Evolutionary conservation across 2,888 invertebrate genomes (phyloP), one percentile per base, ranked within the genome.

Genomic region (Chymomyza caudatula): DNA sequence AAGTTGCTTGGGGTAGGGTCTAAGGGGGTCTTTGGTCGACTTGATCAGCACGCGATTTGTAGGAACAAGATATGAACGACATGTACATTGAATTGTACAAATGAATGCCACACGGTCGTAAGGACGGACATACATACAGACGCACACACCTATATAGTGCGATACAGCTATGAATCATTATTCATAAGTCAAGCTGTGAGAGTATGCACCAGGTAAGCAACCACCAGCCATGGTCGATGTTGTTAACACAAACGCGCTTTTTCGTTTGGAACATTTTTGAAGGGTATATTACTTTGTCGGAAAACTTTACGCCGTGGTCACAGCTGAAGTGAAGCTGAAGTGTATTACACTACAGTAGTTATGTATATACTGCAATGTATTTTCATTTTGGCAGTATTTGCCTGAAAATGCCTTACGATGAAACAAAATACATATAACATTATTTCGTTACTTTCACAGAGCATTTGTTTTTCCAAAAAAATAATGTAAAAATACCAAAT

Each of bases 21-120:
- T 15, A 5, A 5, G n/a, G 44, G 44, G 44, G 44, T n/a, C 44
- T 37, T 37, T 37, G 29, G 29, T 11, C 29, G 44, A 47, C 44
- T 53, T 53, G 84, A 84, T 81, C 85, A 82, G 85, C 82, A 83
- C 74, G 82, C 83, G 85, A 82, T 82, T 82, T 82, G 83, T 82
- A 76, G 67, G 71, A 83, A 85, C 82, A 85, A 76, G 85, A 82
- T 85, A 79, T 69, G 74, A 83, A 80, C 85, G 85, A 85, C 82
- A 82, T 82, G 85, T 82, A 81, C 80, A 81, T 72, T 77, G 76
- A 76, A 77, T 82, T 82, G 75, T 67, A 74, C 76, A 81, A 76
- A 81, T 76, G 76, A 84, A 76, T 42, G 43, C 43, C 43, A 56
- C 43, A 56, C 20, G 20, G 51, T 20, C 76, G 74, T 66, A 67